Conservation (phyloP, 2,797 vertebrate species). For the Sorex maritimensis region DNA sequence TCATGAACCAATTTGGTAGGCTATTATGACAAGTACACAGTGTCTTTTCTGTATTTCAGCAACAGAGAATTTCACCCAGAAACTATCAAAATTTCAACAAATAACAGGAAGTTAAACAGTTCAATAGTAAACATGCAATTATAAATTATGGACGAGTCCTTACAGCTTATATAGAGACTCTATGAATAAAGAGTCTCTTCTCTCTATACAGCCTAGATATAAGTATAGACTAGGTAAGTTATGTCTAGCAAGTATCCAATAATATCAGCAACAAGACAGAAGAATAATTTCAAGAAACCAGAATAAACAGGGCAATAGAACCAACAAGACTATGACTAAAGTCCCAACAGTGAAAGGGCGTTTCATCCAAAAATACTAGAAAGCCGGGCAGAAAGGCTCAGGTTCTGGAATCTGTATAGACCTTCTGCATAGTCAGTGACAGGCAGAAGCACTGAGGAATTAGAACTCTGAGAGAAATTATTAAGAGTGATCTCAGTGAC, state of each 20-base stretch:
- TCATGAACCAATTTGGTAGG: background rate
- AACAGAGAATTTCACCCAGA: background rate
- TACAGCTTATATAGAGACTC: no score
- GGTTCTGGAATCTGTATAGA: background rate
- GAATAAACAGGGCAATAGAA: background rate
- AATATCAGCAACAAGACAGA: background rate
- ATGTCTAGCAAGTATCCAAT: no score
- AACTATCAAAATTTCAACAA: background rate
- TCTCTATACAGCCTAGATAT: no score
- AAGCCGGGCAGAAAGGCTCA: background rate
- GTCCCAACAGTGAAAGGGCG: background rate
- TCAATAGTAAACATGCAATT: background rate
- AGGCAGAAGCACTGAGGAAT: background rate
- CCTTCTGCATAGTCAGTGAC: background rate
- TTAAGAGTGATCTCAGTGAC: background rate
- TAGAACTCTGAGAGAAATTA: constrained; percentile 24
- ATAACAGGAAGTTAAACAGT: background rate
- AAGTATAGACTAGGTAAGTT: no score
- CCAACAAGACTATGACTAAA: background rate
- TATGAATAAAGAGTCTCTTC: no score
- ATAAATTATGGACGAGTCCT: background rate
- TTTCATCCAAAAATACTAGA: background rate
- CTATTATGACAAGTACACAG: background rate
- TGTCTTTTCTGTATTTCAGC: background rate
- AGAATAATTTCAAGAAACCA: background rate